Evolutionary conservation across 2,797 vertebrate species (phyloP).

Genomic region (Tauraco hartlaubi): DNA sequence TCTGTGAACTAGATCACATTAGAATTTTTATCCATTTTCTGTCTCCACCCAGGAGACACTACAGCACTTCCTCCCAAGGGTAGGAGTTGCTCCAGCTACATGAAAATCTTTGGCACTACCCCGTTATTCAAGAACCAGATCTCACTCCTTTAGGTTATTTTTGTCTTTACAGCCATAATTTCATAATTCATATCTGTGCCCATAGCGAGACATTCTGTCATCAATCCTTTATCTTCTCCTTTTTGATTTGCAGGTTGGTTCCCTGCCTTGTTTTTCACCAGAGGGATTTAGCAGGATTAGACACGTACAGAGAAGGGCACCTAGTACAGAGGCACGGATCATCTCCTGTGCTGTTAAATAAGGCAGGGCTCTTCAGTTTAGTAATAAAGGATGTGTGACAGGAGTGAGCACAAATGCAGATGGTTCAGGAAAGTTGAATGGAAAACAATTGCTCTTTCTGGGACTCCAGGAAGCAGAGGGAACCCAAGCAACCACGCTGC

Average conservation of each 20-base stretch:
- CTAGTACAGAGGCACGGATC: not conserved
- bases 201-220: not conserved
- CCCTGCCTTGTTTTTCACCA: not conserved
- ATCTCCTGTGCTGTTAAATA: not conserved
- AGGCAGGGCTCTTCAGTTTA: not conserved
- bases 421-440: not conserved
- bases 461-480: not conserved
- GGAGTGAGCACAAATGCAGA: rapidly evolving
- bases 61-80: not conserved
- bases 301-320: not conserved
- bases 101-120: not conserved
- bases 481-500: not conserved
- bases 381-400: not conserved
- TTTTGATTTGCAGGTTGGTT: not conserved
- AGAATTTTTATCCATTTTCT: not conserved
- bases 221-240: not conserved
- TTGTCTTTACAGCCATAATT: not conserved
- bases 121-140: not conserved
- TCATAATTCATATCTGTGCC: not conserved
- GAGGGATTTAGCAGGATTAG: not conserved
- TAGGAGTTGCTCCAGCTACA: not conserved
- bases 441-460: not conserved
- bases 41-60: not conserved
- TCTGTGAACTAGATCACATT: not conserved
- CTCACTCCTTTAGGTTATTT: not conserved